Base-by-base conservation (phyloP, 2,888 invertebrate species). In the Idaea biselata region DNA sequence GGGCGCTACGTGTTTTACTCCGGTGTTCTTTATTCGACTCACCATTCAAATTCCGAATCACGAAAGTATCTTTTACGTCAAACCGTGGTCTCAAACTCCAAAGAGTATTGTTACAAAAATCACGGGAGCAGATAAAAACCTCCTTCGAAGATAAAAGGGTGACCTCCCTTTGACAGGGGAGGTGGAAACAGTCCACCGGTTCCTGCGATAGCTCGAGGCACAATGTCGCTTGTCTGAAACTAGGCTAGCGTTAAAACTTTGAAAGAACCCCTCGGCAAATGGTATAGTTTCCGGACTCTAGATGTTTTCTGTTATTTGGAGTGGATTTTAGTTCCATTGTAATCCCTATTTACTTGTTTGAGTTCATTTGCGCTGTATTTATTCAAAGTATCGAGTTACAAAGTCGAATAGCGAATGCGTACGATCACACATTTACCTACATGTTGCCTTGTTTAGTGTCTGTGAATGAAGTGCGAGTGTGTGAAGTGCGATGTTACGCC, bases 91-190 rank as follows among this genome's bases (percentile, higher is more conserved):
- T 44, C 11, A 44, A 44, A 44, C 44, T 44, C 44, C 18, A 56
- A 55, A 56, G 56, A 56, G 18, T 56, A 56, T 56, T 56, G 18
- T 55, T 44, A 31, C 58, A 67, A 67, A 63, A 71, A 66, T 67
- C 63, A 66, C 58, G 66, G 64, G 61, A 62, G 60, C 62, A 68
- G 68, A 71, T 63, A 71, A 69, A 71, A 68, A 61, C 65, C 73
- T 64, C 70, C 72, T 71, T 63, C 71, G 68, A 63, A 75, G 72
- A 80, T 79, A 80, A 85, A 44, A 86, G 79, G 82, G 78, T 78
- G 81, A 82, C 82, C 81, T 77, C 78, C 65, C 83, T 81, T 83
- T 81, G 79, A 74, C 72, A 64, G 65, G 62, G 69, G 58, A 65
- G 58, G 63, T 63, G 68, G 63, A 71, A 72, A 68, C 73, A 57